Base-by-base conservation (phyloP, 2,888 invertebrate species). In the Aporophyla nigra region DNA sequence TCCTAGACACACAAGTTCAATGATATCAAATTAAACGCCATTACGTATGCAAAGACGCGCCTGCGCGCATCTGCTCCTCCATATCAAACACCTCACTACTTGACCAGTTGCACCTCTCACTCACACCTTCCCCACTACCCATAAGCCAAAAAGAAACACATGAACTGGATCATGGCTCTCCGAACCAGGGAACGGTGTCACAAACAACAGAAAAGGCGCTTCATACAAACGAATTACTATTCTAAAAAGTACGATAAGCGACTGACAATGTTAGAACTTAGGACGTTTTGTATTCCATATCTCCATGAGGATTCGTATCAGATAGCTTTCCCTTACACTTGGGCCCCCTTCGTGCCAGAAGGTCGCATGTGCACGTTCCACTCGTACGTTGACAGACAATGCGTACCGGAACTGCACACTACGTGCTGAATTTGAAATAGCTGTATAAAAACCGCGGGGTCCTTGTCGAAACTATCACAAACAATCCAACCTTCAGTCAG, bases 341-440 rank as follows among this genome's bases (percentile, higher is more conserved):
- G 87, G 86, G 89, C 88, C 88, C 90, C 87, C 87, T 89, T 86
- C 87, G 86, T 86, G 89, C 86, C 90, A 91, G 92, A 96, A 96
- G 92, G 94, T 92, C 94, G 91, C 92, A 96, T 93, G 92, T 93
- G 83, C 91, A 84, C 88, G 86, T 85, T 89, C 90, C 87, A 87
- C 90, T 89, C 92, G 91, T 94, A 94, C 93, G 88, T 91, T 90
- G 94, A 91, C 93, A 94, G 94, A 94, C 95, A 93, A 94, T 94
- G 93, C 93, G 93, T 94, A 94, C 96, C 96, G 96, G 96, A 96
- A 96, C 96, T 94, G 88, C 87, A 90, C 85, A 92, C 91, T 91
- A 94, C 94, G 96, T 92, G 91, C 94, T 95, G 95, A 96, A 96
- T 96, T 96, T 95, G 95, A 96, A 97, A 96, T 96, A 95, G 96